These are phyloP conservation scores for Eustalomyia histrio DNA, from an alignment of 2,888 invertebrate genomes.

Conservation along the genomic window DNA sequence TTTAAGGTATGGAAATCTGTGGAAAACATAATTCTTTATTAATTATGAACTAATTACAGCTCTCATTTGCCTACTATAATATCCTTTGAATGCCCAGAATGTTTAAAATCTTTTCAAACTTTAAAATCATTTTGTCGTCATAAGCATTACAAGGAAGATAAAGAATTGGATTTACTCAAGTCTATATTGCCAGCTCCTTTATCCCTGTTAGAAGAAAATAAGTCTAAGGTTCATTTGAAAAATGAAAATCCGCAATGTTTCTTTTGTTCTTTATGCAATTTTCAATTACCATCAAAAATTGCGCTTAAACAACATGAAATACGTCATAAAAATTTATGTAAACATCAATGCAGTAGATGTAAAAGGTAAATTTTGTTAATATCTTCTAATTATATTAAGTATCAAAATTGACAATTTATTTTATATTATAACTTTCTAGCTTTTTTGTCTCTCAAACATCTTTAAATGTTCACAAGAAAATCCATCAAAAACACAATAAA, in stretches of 20 bases:
- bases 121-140: constrained; percentile 64
- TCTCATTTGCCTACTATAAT: constrained; percentile 55
- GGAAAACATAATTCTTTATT: background rate
- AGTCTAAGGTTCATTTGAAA: background rate
- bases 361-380: constrained; percentile 60
- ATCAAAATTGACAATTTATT: no score
- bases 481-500: background rate
- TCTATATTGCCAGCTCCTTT: constrained; percentile 64
- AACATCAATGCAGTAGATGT: constrained; percentile 69
- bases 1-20: constrained; percentile 61
- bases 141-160: constrained; percentile 64
- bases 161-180: constrained; percentile 63
- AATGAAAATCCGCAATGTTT: constrained; percentile 18
- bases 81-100: constrained; percentile 59
- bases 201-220: background rate
- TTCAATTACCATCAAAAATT: constrained; percentile 59
- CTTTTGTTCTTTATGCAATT: constrained; percentile 66
- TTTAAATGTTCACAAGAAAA: constrained; percentile 46
- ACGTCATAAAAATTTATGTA: constrained; percentile 58
- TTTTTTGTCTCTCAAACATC: constrained; percentile 22
- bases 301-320: constrained; percentile 66
- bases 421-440: constrained; percentile 1
- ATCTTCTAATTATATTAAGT: no score
- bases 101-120: constrained; percentile 59
- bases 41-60: background rate